Evolutionary conservation across 2,888 invertebrate species (phyloP).

Genomic region (Heliconius cydno): DNA sequence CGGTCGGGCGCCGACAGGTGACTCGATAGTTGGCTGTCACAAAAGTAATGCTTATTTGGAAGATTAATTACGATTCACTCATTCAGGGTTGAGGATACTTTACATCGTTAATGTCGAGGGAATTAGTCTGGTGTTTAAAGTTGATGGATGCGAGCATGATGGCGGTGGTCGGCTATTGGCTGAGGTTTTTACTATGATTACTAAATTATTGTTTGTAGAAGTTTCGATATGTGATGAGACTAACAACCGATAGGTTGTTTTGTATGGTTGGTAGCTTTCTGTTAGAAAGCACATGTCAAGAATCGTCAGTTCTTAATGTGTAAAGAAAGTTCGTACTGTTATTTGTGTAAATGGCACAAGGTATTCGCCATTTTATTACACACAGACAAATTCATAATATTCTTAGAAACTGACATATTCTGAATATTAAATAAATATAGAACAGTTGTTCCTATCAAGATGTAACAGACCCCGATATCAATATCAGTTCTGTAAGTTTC

Average conservation of each 20-base stretch:
- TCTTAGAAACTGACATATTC: background rate
- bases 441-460: background rate
- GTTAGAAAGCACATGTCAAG: background rate
- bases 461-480: background rate
- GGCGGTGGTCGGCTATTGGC: conserved; percentile 1
- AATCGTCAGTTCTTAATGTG: background rate
- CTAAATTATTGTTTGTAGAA: background rate
- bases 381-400: background rate
- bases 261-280: background rate
- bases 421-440: background rate
- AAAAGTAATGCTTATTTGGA: conserved; percentile 37
- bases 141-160: conserved; percentile 36
- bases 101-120: conserved; percentile 33
- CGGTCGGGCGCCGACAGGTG: conserved; percentile 33
- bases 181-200: conserved; percentile 18
- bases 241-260: background rate
- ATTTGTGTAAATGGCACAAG: background rate
- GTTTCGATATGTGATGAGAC: background rate
- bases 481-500: conserved; percentile 9
- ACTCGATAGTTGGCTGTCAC: conserved; percentile 30
- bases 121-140: conserved; percentile 32
- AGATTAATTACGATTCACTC: conserved; percentile 34
- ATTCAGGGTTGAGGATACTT: conserved; percentile 34
- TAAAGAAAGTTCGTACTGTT: background rate
- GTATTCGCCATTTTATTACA: background rate